These are phyloP conservation scores for Ateles fusciceps DNA, from an alignment of 2,797 vertebrate species.

Conservation along the genomic window DNA sequence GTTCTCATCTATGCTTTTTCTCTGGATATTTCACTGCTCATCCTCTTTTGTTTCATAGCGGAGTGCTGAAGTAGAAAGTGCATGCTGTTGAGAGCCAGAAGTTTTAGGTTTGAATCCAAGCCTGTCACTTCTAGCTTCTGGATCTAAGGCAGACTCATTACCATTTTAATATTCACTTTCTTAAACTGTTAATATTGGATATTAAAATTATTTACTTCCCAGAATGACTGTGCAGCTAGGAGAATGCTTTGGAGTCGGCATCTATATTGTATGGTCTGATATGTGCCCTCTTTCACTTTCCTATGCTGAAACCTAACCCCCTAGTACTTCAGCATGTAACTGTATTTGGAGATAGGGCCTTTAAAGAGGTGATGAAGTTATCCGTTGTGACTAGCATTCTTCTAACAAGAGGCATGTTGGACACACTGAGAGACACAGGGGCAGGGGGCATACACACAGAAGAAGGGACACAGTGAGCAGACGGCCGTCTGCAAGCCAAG, in stretches of 20 bases:
- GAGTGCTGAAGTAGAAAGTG: background rate
- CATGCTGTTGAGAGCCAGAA: background rate
- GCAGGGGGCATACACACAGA: too few relatives aligned
- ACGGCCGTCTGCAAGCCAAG: fast-evolving
- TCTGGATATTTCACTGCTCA: background rate
- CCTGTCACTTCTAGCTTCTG: background rate
- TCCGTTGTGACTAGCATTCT: background rate
- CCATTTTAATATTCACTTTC: background rate
- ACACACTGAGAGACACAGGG: background rate
- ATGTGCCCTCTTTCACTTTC: background rate
- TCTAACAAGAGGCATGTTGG: background rate
- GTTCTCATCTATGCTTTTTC: background rate
- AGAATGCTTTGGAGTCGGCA: background rate
- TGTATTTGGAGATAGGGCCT: background rate
- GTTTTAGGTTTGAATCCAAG: background rate
- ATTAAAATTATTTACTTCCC: background rate
- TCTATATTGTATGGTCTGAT: background rate
- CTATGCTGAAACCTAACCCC: background rate
- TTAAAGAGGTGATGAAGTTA: background rate
- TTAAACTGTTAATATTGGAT: background rate
- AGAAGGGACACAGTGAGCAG: too few relatives aligned
- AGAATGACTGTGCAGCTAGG: background rate
- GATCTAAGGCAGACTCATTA: background rate
- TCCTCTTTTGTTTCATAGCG: background rate
- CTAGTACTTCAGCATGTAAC: background rate